These are phyloP conservation scores for Chaetogeoica ovagalla DNA, from an alignment of 2,888 invertebrate genomes.

Conservation along the genomic window DNA sequence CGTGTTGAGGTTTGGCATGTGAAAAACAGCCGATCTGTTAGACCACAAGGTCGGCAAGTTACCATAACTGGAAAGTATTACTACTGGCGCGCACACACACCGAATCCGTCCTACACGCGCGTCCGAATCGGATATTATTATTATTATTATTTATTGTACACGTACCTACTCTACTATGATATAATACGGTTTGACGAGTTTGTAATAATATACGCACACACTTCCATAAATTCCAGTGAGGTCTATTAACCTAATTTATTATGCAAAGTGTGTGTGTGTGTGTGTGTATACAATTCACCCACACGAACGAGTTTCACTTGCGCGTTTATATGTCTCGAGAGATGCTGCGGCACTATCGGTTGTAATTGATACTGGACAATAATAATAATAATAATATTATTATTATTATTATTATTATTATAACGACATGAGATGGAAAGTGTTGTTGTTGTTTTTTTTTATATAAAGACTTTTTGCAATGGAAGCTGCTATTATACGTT, in stretches of 20 bases:
- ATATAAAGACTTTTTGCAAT: background rate
- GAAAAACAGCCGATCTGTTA: background rate
- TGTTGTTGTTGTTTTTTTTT: background rate
- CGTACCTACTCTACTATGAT: background rate
- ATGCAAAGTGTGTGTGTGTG: constrained; percentile 10
- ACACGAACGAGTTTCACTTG: constrained; percentile 45
- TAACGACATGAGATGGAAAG: constrained; percentile 10
- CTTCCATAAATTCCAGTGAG: constrained; percentile 5
- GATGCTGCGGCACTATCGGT: background rate
- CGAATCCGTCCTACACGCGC: constrained; percentile 9
- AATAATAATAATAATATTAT: background rate
- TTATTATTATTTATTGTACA: no score
- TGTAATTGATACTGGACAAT: constrained; percentile 28
- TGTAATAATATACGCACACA: background rate
- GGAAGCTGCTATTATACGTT: background rate
- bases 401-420: no score
- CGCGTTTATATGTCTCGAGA: background rate
- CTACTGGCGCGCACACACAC: constrained; percentile 5
- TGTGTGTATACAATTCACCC: background rate
- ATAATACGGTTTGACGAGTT: background rate
- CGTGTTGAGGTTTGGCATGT: constrained; percentile 16
- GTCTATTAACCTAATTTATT: constrained; percentile 48
- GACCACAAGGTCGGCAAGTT: constrained; percentile 42
- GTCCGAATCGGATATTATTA: background rate
- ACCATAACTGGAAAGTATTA: constrained; percentile 34